These are phyloP conservation scores for Acanthornis magna DNA, from an alignment of 2,797 vertebrate species.

Conservation along the genomic window DNA sequence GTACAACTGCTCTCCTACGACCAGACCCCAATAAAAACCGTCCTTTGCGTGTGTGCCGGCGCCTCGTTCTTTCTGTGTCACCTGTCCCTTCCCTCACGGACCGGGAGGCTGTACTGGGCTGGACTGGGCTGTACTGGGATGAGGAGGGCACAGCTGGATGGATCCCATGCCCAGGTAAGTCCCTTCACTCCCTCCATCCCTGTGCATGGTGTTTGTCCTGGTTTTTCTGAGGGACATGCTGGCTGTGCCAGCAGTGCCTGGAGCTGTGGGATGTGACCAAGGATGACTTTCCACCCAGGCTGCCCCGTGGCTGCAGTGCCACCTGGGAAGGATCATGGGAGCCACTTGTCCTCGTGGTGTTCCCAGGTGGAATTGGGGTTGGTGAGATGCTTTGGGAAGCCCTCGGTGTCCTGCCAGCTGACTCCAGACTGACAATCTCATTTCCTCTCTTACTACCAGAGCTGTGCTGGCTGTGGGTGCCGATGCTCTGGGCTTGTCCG, in stretches of 20 bases:
- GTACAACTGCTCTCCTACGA: slow-evolving; percentile 80
- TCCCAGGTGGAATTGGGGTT: background rate
- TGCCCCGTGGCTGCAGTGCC: accelerated
- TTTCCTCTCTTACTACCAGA: background rate
- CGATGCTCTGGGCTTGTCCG: accelerated
- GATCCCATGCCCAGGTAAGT: background rate
- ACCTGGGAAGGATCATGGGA: background rate
- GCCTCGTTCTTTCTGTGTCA: background rate
- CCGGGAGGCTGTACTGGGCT: background rate
- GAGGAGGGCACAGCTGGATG: background rate
- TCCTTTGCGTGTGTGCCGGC: slow-evolving; percentile 24
- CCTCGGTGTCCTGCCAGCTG: accelerated
- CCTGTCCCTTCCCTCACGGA: accelerated
- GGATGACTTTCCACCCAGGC: background rate
- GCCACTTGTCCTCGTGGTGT: accelerated
- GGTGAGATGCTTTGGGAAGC: background rate
- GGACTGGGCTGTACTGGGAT: background rate
- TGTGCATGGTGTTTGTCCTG: background rate
- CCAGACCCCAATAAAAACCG: slow-evolving; percentile 82
- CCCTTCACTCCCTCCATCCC: background rate
- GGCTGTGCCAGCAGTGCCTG: accelerated
- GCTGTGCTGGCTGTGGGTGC: accelerated
- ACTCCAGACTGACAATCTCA: accelerated
- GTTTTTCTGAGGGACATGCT: accelerated
- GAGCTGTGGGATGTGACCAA: background rate